A percentile compares a stretch with the other conserved stretches of the same genome.
Evolutionary conservation across 1,140 invertebrate species (phyloP).

Genomic region (Subanguina moxae): DNA sequence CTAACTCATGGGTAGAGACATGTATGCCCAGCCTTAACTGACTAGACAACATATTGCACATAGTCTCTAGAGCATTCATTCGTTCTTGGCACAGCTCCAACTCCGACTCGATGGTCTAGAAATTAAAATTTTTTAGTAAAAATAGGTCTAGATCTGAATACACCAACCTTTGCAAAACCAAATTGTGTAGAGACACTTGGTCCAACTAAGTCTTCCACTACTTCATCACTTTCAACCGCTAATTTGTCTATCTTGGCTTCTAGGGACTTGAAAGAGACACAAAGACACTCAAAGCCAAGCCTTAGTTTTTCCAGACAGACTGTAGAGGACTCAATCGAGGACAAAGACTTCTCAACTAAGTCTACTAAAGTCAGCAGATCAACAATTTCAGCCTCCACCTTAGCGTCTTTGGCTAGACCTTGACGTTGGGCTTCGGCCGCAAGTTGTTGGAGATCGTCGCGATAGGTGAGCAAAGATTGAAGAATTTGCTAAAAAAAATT

Average conservation of each 20-base stretch:
- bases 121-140: neutral
- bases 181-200: neutral
- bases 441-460: conserved; percentile 17
- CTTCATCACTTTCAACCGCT: neutral
- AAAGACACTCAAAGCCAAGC: conserved; percentile 8
- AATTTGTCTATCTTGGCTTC: conserved; percentile 8
- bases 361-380: conserved; percentile 12
- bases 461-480: conserved; percentile 1
- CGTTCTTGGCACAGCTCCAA: conserved; percentile 33
- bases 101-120: conserved; percentile 24
- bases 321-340: conserved; percentile 16
- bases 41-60: conserved; percentile 22
- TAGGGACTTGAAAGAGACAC: neutral
- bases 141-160: neutral
- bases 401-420: conserved; percentile 5
- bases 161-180: neutral
- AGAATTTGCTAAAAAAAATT: conserved; percentile 14
- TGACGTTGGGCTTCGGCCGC: conserved; percentile 10
- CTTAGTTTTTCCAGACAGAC: conserved; percentile 1
- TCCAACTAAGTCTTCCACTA: neutral
- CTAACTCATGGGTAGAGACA: neutral
- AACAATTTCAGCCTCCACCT: conserved; percentile 13
- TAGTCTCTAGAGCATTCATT: conserved; percentile 35
- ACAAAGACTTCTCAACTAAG: conserved; percentile 14
- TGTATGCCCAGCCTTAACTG: conserved; percentile 20